Base-by-base conservation (phyloP, 2,888 invertebrate species). In the Machimus rusticus region DNA sequence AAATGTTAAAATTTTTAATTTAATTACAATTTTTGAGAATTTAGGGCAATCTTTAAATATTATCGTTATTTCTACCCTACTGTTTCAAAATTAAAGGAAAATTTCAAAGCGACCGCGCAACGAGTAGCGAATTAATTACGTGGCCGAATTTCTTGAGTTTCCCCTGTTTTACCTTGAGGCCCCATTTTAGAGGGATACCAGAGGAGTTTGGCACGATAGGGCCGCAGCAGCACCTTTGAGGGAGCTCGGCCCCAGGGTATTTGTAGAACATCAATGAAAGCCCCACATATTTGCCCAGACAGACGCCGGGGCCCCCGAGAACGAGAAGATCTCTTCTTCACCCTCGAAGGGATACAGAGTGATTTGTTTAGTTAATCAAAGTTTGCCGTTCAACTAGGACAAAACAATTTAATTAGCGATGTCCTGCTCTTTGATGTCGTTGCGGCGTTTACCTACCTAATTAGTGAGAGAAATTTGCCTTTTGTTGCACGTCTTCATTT, bases 341-440 rank as follows among this genome's bases (percentile, higher is more conserved):
- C 46, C 79, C 31, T 79, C 28, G 51, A 79, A 51, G 51, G 79
- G 79, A 79, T 79, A 19, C 66, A 37, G 82, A 34, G 82, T 51
- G 34, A 84, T 84, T 84, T 84, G 82, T 84, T 84, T 84, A 46
- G 82, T 84, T 84, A 84, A 84, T 84, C 82, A 84, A 84, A 66
- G 66, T 84, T 82, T 84, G 66, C 66, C 37, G 66, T 84, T 28
- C 37, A 84, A 66, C 57, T 66, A 84, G 66, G 39, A 66, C 57
- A 66, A 84, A 84, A 84, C 82, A 84, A 66, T 84, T 66, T 84
- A 84, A 84, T 84, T 84, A 84, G 82, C 82, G 82, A 84, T 37
- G 66, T 55, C 34, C 37, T 37, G 46, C n/a, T 66, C 82, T 84
- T 84, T 84, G 82, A 84, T 57, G 39, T 84, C 82, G 66, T 66